Evolutionary conservation across 1,140 invertebrate genomes (phyloP), one percentile per base, ranked within the genome.

Genomic region (Drosophila lini): DNA sequence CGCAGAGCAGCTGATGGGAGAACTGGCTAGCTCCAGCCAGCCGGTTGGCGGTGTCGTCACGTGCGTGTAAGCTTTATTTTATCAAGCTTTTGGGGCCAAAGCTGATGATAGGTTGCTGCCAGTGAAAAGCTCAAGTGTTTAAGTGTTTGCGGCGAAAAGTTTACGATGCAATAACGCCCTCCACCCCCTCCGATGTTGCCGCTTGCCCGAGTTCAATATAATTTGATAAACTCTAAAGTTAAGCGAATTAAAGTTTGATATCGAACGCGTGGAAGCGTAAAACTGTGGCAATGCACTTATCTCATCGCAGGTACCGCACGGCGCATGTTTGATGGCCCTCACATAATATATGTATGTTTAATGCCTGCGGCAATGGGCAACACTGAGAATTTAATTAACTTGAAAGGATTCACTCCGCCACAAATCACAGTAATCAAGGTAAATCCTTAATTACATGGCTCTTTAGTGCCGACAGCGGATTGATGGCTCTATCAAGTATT

Each of bases 51-150:
- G 65, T 55, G 41, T 47, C 60, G 47, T 86, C 80, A 86, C 83
- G 83, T 88, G 83, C 28, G 41, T 36, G 2, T 10, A 31, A 81
- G 74, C 78, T 81, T 81, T 62, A 4, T 9, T 32, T 38, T 50
- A 34, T 32, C 41, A 58, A 82, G 80, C 80, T 82, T 88, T 73
- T 15, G 38, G 11, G 42, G 22, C 10, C 5, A 40, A 61, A 74
- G 48, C 48, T 52, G 28, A 41, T 47, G 28, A 34, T 48, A 16
- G 11, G 13, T n/a, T 4, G 6, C 22, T 9, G 11, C 36, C 36
- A 22, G 1, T 9, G 10, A 19, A 71, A 70, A 71, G 65, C 65
- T 73, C 22, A 0, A 19, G 11, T 7, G 25, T 28, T 48, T 0
- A 50, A 41, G 56, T 62, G 28, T 22, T 61, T 48, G 42, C 34